A percentile compares a stretch with the other conserved stretches of the same genome.
Conservation (phyloP, 92 coral and sea anemone species). For the Muricea muricata region DNA sequence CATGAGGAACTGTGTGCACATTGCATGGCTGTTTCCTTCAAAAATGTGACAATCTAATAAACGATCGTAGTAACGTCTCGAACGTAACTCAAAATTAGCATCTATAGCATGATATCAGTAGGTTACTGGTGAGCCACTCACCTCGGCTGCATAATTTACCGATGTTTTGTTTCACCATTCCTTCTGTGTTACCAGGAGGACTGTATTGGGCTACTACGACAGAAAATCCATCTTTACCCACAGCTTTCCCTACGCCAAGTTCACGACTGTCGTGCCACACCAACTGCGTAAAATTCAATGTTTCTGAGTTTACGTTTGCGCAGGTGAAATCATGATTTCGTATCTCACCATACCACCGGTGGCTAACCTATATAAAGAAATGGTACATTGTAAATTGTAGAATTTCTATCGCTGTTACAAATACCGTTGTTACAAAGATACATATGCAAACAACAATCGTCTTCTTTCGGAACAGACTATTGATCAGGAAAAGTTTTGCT, state of each 20-base stretch:
- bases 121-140: too few relatives aligned
- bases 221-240: conserved; percentile 82
- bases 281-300: conserved; percentile 95
- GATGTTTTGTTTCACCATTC: conserved; percentile 76
- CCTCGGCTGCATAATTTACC: conserved; percentile 37
- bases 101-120: too few relatives aligned
- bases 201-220: conserved; percentile 91
- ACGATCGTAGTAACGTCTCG: too few relatives aligned
- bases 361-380: conserved; percentile 81
- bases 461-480: too few relatives aligned
- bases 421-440: neutral
- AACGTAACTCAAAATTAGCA: too few relatives aligned
- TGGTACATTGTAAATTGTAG: conserved; percentile 65
- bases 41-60: too few relatives aligned
- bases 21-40: too few relatives aligned
- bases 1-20: too few relatives aligned
- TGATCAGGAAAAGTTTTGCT: too few relatives aligned
- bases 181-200: conserved; percentile 78
- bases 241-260: conserved; percentile 90
- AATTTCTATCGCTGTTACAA: conserved; percentile 62
- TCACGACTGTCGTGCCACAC: conserved; percentile 94
- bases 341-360: conserved; percentile 95
- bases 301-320: conserved; percentile 69
- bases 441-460: too few relatives aligned
- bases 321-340: conserved; percentile 68